Evolutionary conservation across 2,797 vertebrate species (phyloP).

Genomic region (Hapalemur alaotrensis): DNA sequence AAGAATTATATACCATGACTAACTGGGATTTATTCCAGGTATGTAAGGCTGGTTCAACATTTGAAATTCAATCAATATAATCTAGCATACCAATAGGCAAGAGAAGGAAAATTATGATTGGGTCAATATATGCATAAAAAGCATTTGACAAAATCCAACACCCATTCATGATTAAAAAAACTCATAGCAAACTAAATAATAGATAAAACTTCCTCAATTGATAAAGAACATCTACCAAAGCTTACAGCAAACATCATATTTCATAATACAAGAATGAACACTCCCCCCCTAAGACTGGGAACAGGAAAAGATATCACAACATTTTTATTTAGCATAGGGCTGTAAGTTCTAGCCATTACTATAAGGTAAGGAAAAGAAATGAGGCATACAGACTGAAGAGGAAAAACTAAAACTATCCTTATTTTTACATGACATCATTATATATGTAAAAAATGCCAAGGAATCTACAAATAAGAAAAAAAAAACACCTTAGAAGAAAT

Average conservation of each 20-base stretch:
- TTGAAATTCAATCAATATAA: conserved; percentile 10
- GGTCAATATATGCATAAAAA: not conserved
- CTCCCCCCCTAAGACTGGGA: not conserved
- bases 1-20: not conserved
- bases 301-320: not conserved
- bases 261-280: not conserved
- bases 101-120: not conserved
- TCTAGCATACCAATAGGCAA: not conserved
- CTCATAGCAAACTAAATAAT: not conserved
- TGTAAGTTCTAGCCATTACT: not conserved
- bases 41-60: not conserved
- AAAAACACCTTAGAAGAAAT: not conserved
- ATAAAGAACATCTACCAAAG: not conserved
- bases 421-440: not conserved
- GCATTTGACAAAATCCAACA: not conserved
- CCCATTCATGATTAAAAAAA: not conserved
- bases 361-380: not conserved
- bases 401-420: not conserved
- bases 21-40: not conserved
- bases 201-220: not conserved
- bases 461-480: not conserved
- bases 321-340: not conserved
- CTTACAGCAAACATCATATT: not conserved
- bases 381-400: not conserved
- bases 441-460: not conserved